Percentiles rank a stretch among this genome's conserved stretches.
phyloP scores from a whole-genome alignment of 2,113 vertebrate species.

The Eulemur rufifrons region DNA sequence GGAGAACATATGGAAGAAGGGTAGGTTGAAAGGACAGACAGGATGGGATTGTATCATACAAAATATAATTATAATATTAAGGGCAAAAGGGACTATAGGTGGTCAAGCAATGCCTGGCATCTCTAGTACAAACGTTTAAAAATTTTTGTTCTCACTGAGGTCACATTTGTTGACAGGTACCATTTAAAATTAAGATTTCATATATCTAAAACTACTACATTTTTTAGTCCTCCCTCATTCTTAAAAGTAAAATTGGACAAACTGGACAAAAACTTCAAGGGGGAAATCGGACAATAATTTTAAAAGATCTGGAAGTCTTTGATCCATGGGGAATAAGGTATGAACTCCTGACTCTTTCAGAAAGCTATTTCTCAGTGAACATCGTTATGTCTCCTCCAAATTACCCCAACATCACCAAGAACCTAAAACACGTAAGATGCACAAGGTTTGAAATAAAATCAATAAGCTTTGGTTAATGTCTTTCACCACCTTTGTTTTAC shows the following conservation, averaged over 20 bases:
- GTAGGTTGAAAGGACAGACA: background rate
- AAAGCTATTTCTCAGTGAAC: background rate
- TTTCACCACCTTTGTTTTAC: conserved; percentile 38
- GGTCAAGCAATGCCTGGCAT: background rate
- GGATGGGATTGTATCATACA: background rate
- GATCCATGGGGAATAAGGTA: background rate
- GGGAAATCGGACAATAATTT: background rate
- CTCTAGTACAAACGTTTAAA: conserved; percentile 5
- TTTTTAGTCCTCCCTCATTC: background rate
- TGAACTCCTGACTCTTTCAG: conserved; percentile 18
- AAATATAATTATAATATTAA: background rate
- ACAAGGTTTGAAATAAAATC: conserved; percentile 48
- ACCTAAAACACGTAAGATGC: background rate
- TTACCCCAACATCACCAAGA: conserved; percentile 21
- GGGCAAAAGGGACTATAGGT: background rate
- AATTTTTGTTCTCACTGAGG: background rate
- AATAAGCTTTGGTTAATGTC: conserved; percentile 26
- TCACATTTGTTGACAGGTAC: background rate
- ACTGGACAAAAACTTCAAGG: background rate
- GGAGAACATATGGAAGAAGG: background rate
- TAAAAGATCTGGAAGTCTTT: conserved; percentile 15
- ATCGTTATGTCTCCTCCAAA: background rate
- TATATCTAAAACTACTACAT: background rate
- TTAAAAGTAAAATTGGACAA: conserved; percentile 51
- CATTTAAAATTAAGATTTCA: conserved; percentile 47